A percentile compares a stretch with the other conserved stretches of the same genome.
These are phyloP conservation scores for Adelognathus sp. DNA, from an alignment of 2,888 invertebrate species.

Conservation along the genomic window DNA sequence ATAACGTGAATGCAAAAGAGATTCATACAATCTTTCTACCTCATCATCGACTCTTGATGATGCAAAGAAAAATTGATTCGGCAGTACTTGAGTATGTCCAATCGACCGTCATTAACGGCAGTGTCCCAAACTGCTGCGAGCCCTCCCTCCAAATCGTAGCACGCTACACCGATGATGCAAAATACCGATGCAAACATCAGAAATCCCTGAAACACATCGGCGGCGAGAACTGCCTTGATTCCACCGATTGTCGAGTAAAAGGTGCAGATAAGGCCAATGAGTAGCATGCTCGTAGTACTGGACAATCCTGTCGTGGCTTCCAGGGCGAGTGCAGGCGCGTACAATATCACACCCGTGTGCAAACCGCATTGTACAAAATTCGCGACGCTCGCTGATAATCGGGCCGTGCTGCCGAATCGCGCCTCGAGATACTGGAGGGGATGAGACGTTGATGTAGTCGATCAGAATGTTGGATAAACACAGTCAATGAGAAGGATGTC, in stretches of 20 bases:
- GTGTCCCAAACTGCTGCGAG: constrained; percentile 86
- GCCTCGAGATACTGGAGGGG: constrained; percentile 84
- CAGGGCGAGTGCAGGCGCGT: constrained; percentile 85
- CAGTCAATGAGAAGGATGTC: not conserved
- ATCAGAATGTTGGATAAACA: not conserved
- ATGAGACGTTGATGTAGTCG: not conserved
- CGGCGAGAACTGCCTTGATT: constrained; percentile 94
- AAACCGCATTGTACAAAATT: constrained; percentile 84
- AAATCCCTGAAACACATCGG: constrained; percentile 91
- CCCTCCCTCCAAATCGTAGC: constrained; percentile 86
- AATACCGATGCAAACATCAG: constrained; percentile 92
- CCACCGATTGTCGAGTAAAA: constrained; percentile 94
- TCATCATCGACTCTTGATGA: not conserved
- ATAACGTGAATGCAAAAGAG: too few relatives aligned
- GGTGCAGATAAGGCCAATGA: constrained; percentile 87
- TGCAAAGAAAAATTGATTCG: not conserved
- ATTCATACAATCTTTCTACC: not conserved
- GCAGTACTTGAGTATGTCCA: constrained; percentile 86
- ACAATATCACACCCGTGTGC: constrained; percentile 84
- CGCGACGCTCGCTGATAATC: constrained; percentile 82
- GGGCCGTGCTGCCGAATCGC: constrained; percentile 83
- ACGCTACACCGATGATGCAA: constrained; percentile 89
- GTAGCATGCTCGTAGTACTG: constrained; percentile 79
- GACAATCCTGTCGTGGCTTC: constrained; percentile 82
- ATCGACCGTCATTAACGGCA: constrained; percentile 86